Evolutionary conservation across 2,888 invertebrate species (phyloP).

Genomic region (Norana najaformis): DNA sequence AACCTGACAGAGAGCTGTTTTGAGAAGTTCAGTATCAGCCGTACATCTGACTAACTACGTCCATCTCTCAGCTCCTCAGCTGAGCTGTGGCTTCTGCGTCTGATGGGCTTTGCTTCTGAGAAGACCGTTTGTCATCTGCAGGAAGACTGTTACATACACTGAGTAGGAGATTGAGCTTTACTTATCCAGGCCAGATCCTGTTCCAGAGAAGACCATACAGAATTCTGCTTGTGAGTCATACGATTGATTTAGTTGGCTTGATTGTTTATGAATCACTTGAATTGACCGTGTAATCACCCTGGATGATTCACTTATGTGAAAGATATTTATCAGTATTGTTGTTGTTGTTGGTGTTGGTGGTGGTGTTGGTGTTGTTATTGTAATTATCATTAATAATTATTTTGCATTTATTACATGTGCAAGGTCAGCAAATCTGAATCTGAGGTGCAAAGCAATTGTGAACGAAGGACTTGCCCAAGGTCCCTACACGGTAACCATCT

Average conservation of each 20-base stretch:
- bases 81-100: background rate
- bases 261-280: too few relatives aligned
- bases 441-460: too few relatives aligned
- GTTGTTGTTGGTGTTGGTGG: too few relatives aligned
- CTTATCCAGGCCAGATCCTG: background rate
- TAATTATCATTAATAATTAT: too few relatives aligned
- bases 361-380: too few relatives aligned
- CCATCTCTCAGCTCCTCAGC: background rate
- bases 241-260: background rate
- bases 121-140: background rate
- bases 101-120: background rate
- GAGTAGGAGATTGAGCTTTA: background rate
- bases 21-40: background rate
- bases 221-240: constrained; percentile 18
- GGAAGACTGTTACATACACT: background rate
- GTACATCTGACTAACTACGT: background rate
- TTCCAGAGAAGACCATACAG: constrained; percentile 4
- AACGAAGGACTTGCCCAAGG: too few relatives aligned
- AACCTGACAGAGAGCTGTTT: background rate
- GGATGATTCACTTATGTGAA: too few relatives aligned
- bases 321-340: too few relatives aligned
- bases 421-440: too few relatives aligned
- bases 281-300: too few relatives aligned
- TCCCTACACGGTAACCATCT: too few relatives aligned
- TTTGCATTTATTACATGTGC: too few relatives aligned